phyloP scores from a whole-genome alignment of 2,113 vertebrate genomes.

The Sciurus niger region DNA sequence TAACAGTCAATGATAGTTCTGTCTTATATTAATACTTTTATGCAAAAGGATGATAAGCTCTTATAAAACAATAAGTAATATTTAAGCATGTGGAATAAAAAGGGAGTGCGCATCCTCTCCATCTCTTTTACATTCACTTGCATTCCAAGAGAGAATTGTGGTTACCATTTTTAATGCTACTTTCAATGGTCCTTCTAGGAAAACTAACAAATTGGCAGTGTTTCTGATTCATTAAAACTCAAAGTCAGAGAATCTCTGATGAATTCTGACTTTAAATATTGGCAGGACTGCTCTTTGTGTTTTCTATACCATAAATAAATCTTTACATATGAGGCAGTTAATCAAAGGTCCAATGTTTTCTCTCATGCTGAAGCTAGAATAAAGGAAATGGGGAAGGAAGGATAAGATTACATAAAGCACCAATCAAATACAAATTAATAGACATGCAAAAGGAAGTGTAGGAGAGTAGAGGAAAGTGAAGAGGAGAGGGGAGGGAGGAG shows the following conservation, averaged over 20 bases:
- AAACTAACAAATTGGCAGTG: slow-evolving; percentile 19
- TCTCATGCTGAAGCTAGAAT: too few relatives aligned
- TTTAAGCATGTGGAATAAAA: neutral
- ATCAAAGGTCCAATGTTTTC: too few relatives aligned
- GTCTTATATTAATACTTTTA: neutral
- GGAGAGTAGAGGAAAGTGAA: too few relatives aligned
- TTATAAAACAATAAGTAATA: neutral
- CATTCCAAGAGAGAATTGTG: neutral
- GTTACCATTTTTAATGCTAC: neutral
- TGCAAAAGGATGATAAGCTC: neutral
- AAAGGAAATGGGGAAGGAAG: too few relatives aligned
- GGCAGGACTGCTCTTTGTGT: neutral
- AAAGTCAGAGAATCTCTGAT: slow-evolving; percentile 1
- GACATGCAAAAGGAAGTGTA: too few relatives aligned
- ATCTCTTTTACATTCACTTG: neutral
- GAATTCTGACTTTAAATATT: neutral
- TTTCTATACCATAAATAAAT: neutral
- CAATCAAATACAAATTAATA: too few relatives aligned
- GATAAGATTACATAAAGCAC: too few relatives aligned
- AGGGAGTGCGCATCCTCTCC: neutral
- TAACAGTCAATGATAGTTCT: neutral
- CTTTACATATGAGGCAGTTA: neutral
- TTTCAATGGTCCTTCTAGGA: neutral
- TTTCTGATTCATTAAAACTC: neutral
- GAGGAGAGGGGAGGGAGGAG: too few relatives aligned